Conservation (phyloP, 2,113 vertebrate genomes). For the Menura novaehollandiae region DNA sequence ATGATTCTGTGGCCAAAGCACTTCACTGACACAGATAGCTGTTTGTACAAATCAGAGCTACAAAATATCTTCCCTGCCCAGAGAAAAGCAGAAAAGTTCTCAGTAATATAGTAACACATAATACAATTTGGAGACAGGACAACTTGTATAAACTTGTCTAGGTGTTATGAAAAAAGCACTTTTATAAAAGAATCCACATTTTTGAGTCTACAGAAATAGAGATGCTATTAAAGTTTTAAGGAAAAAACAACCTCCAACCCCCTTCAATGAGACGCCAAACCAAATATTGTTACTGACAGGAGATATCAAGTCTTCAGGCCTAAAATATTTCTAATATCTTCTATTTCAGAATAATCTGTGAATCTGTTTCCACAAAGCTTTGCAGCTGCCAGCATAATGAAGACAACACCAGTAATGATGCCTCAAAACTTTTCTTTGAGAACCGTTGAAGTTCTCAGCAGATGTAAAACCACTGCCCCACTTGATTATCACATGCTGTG, state of each 20-base stretch:
- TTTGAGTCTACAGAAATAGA: neutral
- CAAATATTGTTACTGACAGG: neutral
- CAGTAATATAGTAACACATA: neutral
- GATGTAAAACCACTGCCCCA: neutral
- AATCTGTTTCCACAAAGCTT: neutral
- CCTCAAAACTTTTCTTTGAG: neutral
- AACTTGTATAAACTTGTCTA: neutral
- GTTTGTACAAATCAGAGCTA: neutral
- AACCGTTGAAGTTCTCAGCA: neutral
- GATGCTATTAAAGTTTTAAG: neutral
- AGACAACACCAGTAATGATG: fast-evolving
- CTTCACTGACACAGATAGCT: neutral
- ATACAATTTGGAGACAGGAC: neutral
- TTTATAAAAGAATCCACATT: neutral
- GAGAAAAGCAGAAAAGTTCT: neutral
- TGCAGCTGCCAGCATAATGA: neutral
- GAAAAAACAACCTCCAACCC: neutral
- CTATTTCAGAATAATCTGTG: neutral
- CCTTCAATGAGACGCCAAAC: neutral
- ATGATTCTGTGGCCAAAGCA: neutral
- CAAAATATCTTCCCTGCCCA: neutral
- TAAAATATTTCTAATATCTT: neutral
- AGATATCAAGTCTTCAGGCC: neutral
- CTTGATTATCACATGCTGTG: fast-evolving
- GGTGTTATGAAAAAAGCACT: neutral